Evolutionary conservation across 2,113 vertebrate species (phyloP).

Genomic region (Caloenas nicobarica): DNA sequence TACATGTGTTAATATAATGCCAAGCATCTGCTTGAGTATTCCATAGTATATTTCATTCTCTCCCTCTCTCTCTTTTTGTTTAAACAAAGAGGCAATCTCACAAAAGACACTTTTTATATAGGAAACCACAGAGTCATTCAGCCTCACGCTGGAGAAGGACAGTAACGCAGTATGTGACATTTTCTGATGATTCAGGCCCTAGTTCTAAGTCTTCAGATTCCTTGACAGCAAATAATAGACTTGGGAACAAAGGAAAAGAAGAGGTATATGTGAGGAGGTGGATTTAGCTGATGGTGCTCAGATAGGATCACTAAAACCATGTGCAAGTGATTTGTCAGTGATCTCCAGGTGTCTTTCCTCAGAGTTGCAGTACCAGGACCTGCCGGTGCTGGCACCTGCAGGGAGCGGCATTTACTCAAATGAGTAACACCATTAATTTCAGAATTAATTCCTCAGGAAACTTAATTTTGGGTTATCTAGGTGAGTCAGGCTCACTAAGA

Average conservation of each 20-base stretch:
- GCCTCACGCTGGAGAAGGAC: conserved; percentile 6
- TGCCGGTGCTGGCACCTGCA: neutral
- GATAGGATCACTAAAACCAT: neutral
- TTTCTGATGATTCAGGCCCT: conserved; percentile 7
- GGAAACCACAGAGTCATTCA: conserved; percentile 48
- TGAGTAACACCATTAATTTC: neutral
- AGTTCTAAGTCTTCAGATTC: neutral
- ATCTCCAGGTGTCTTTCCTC: neutral
- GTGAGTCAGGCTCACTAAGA: neutral
- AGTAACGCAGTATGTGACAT: neutral
- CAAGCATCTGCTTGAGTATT: conserved; percentile 76
- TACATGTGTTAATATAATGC: conserved; percentile 80
- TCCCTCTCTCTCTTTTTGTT: conserved; percentile 59
- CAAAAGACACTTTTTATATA: conserved; percentile 56
- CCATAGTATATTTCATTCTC: conserved; percentile 67
- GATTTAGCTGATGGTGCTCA: neutral
- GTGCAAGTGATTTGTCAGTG: neutral
- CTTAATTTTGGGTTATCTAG: neutral
- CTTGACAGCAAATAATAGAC: neutral
- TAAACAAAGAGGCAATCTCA: conserved; percentile 73
- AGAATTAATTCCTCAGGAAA: neutral
- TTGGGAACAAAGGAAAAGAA: neutral
- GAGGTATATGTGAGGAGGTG: neutral
- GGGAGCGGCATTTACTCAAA: neutral
- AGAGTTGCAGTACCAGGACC: neutral